These are phyloP conservation scores for Panthera leo DNA, from an alignment of 2,113 vertebrate genomes.

Conservation along the genomic window DNA sequence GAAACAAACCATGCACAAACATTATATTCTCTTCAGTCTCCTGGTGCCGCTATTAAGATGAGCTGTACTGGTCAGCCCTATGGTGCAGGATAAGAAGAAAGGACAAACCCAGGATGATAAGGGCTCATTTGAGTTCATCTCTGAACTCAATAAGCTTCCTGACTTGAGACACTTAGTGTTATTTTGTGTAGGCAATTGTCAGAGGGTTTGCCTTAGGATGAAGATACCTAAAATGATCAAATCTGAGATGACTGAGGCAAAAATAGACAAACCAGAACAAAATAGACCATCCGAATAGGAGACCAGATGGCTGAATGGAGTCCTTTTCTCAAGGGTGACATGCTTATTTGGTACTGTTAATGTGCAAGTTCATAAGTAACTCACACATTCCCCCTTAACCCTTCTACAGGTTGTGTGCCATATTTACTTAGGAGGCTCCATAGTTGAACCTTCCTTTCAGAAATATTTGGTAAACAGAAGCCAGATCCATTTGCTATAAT, in stretches of 20 bases:
- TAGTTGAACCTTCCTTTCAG: neutral
- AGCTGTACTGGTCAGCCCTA: neutral
- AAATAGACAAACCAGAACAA: neutral
- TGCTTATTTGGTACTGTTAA: neutral
- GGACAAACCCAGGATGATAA: neutral
- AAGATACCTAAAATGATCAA: neutral
- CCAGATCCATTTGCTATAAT: neutral
- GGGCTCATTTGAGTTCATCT: neutral
- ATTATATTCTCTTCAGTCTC: neutral
- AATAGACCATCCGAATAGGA: neutral
- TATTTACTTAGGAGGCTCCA: neutral
- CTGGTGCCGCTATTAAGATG: neutral
- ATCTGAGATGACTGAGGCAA: neutral
- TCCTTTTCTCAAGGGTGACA: neutral
- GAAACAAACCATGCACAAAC: neutral
- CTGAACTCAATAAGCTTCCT: neutral
- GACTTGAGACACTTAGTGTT: neutral
- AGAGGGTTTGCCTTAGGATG: neutral
- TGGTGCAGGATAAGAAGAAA: neutral
- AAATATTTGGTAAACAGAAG: neutral
- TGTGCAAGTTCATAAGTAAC: neutral
- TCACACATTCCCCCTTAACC: neutral
- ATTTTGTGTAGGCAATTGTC: neutral
- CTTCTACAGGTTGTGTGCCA: neutral
- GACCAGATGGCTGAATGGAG: neutral